Evolutionary conservation across 2,888 invertebrate genomes (phyloP).

Genomic region (Julus scandinavius): DNA sequence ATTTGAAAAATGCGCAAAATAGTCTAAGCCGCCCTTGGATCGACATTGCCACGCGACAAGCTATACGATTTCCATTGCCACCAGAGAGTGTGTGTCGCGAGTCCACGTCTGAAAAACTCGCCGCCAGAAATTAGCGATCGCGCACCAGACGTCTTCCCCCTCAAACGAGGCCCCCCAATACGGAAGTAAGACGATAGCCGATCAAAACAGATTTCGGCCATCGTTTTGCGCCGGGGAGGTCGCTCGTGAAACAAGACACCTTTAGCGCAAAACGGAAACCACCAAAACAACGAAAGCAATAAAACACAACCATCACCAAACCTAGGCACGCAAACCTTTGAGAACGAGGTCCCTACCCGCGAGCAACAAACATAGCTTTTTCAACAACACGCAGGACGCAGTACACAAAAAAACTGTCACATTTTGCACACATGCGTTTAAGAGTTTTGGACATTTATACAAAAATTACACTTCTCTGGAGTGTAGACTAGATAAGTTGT

Average conservation of each 20-base stretch:
- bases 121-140: conserved; percentile 9
- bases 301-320: too few relatives aligned
- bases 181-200: not conserved
- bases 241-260: not conserved
- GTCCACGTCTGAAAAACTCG: not conserved
- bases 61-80: conserved; percentile 25
- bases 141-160: not conserved
- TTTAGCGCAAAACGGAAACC: not conserved
- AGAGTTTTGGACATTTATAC: too few relatives aligned
- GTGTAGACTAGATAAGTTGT: too few relatives aligned
- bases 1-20: conserved; percentile 1
- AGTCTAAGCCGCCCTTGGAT: not conserved
- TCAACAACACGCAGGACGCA: too few relatives aligned
- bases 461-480: too few relatives aligned
- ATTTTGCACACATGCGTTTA: too few relatives aligned
- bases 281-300: not conserved
- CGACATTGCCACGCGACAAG: conserved; percentile 6
- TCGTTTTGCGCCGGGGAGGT: too few relatives aligned
- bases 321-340: too few relatives aligned
- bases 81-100: not conserved
- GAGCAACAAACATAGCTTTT: too few relatives aligned
- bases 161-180: not conserved
- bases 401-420: too few relatives aligned
- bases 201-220: too few relatives aligned
- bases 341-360: too few relatives aligned